These are phyloP conservation scores for Polylopha cassiicola DNA, from an alignment of 2,888 invertebrate genomes.

Conservation along the genomic window DNA sequence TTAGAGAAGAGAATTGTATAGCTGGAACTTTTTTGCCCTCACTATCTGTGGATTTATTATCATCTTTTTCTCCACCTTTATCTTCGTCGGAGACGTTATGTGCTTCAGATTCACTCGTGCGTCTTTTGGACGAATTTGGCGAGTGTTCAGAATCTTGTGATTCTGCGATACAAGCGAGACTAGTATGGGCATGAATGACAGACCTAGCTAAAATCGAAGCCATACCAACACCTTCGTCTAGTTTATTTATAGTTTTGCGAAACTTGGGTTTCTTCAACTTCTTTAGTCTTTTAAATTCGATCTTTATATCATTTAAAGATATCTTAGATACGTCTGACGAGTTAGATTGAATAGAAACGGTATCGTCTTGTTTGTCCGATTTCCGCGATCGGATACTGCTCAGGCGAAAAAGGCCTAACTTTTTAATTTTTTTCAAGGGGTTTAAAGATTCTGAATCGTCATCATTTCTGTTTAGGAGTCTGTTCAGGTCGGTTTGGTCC, in stretches of 20 bases:
- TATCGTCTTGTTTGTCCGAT: slow-evolving; percentile 72
- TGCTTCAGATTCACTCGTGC: slow-evolving; percentile 66
- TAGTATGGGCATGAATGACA: slow-evolving; percentile 77
- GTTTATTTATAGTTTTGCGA: slow-evolving; percentile 49
- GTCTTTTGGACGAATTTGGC: slow-evolving; percentile 54
- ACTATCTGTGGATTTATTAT: slow-evolving; percentile 23
- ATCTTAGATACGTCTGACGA: slow-evolving; percentile 68
- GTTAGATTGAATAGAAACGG: slow-evolving; percentile 71
- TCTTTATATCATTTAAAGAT: slow-evolving; percentile 60
- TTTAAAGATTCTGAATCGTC: slow-evolving; percentile 68
- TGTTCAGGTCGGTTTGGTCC: slow-evolving; percentile 63
- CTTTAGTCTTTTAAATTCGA: slow-evolving; percentile 62
- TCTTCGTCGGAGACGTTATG: slow-evolving; percentile 48
- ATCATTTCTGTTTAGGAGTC: slow-evolving; percentile 74
- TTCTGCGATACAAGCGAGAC: slow-evolving; percentile 77
- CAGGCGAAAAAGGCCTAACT: slow-evolving; percentile 79
- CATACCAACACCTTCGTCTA: slow-evolving; percentile 78
- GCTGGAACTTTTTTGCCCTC: slow-evolving; percentile 43
- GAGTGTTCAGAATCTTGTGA: slow-evolving; percentile 70
- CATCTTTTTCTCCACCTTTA: slow-evolving; percentile 25
- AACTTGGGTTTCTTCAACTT: slow-evolving; percentile 62
- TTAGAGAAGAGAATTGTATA: slow-evolving; percentile 56
- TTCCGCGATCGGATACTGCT: slow-evolving; percentile 77
- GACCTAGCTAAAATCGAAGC: slow-evolving; percentile 82
- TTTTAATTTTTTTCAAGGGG: slow-evolving; percentile 75